Base-by-base conservation (phyloP, 1,140 invertebrate species). In the Tetramorium parvispinum region DNA sequence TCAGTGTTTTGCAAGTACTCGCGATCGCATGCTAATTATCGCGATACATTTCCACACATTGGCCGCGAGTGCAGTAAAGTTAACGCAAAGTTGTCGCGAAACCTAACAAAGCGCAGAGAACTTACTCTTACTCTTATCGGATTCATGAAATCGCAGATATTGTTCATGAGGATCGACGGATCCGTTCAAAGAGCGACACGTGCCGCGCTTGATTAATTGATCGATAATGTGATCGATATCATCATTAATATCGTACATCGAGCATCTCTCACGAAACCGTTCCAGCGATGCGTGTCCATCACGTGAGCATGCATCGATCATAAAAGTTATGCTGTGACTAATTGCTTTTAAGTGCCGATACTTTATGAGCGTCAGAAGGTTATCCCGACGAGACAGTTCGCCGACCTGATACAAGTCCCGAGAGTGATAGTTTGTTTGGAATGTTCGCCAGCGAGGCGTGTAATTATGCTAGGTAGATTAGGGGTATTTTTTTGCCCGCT, bases 341-440 rank as follows among this genome's bases (percentile, higher is more conserved):
- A 82, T 82, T 82, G 79, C 21, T 73, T 73, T 70, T 24, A 73
- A 82, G 40, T 82, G 40, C 1, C 0, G 65, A 57, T 57, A 32
- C 13, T 57, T 59, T 24, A 57, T 51, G 32, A 21, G n/a, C 27
- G n/a, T 59, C 53, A 32, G 55, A 11, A 46, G 66, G 79, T 82
- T 82, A 82, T 73, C 37, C 18, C 18, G 1, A 21, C 66, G 24
- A 70, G 27, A 68, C 21, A 43, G 65, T 51, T 68, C 61, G 6
- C 27, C 46, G 77, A 53, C 55, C 63, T 59, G 63, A 53, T n/a
- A 37, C 2, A 46, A 24, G 11, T 8, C 16, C n/a, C 1, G 63
- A 46, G 11, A 68, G 13, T 4, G 78, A 43, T 18, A 21, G 51
- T 71, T 81, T 55, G 78, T 82, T 70, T 82, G 24, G 27, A 73